phyloP scores from a whole-genome alignment of 2,797 vertebrate species.

The Hipposideros larvatus region DNA sequence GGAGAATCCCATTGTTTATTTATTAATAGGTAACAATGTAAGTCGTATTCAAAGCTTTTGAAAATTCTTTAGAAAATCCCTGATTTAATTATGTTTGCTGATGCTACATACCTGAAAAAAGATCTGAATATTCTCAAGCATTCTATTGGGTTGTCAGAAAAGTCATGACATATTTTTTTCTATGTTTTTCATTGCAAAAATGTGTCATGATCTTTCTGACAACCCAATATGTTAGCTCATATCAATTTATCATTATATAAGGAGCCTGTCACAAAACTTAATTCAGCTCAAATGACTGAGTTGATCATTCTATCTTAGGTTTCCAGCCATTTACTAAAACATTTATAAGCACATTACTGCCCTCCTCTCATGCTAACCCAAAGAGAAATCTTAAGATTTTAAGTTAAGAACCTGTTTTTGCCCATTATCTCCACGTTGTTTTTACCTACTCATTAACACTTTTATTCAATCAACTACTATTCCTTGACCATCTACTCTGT shows the following conservation, averaged over 20 bases:
- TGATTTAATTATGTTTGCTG: constrained; percentile 6
- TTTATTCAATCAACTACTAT: background rate
- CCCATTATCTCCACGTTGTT: background rate
- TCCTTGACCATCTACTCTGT: background rate
- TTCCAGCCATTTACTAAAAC: background rate
- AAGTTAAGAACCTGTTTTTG: background rate
- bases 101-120: background rate
- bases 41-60: background rate
- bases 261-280: background rate
- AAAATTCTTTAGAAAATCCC: background rate
- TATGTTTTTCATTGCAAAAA: no score
- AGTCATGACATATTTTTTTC: no score
- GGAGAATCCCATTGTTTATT: background rate
- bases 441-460: background rate
- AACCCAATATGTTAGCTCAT: background rate
- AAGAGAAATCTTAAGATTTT: background rate
- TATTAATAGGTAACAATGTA: background rate
- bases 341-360: background rate
- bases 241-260: background rate
- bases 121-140: background rate
- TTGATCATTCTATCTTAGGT: background rate
- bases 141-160: no score
- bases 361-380: background rate
- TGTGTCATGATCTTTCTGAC: no score
- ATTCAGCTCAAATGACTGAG: background rate